Percentiles rank a stretch among this genome's conserved stretches.
Conservation (phyloP, 2,797 vertebrate genomes). For the Chaetophractus vellerosus region DNA sequence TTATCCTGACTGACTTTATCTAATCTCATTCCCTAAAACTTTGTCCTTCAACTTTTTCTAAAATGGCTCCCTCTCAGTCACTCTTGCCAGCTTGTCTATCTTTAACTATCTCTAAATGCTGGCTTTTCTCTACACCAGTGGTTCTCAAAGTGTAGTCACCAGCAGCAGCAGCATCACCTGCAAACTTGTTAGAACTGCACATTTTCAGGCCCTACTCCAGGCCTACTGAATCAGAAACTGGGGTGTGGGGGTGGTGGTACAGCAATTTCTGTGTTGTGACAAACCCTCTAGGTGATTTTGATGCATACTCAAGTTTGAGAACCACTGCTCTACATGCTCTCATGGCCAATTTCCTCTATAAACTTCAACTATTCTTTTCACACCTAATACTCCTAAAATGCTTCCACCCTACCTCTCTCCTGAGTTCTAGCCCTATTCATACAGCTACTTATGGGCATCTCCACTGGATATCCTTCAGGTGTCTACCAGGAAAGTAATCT, state of each 20-base stretch:
- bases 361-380: neutral
- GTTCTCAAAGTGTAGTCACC: neutral
- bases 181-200: neutral
- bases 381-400: neutral
- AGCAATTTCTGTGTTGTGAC: too few relatives aligned
- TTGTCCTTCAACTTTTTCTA: neutral
- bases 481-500: neutral
- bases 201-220: neutral
- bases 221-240: neutral
- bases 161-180: neutral
- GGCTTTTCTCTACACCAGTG: neutral
- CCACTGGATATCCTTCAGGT: neutral
- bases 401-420: neutral
- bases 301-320: neutral
- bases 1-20: neutral
- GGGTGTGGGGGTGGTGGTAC: neutral
- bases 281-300: neutral
- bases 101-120: neutral
- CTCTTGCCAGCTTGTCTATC: neutral
- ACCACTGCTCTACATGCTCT: neutral
- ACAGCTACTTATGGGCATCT: neutral
- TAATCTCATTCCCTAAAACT: neutral
- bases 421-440: neutral
- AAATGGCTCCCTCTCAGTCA: neutral
- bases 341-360: neutral